phyloP scores from a whole-genome alignment of 2,888 invertebrate genomes.

The Meteorus colon region DNA sequence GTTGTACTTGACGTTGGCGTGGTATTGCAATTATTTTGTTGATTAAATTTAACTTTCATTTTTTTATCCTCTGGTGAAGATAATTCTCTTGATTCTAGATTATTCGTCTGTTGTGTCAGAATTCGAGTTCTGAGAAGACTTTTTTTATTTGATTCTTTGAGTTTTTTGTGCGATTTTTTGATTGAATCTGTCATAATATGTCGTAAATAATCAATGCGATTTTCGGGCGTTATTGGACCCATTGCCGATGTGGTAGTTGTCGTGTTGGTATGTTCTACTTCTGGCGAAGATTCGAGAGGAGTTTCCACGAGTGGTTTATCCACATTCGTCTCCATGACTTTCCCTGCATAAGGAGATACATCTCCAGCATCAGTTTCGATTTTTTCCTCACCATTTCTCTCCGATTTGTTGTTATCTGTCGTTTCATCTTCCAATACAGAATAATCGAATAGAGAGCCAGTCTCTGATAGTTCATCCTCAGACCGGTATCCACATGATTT shows the following conservation, averaged over 20 bases:
- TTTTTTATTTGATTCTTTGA: conserved; percentile 62
- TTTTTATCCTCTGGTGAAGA: neutral
- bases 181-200: conserved; percentile 62
- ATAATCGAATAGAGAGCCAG: conserved; percentile 56
- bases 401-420: conserved; percentile 20
- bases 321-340: neutral
- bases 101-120: conserved; percentile 13
- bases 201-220: conserved; percentile 58
- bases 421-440: conserved; percentile 24
- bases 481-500: conserved; percentile 48
- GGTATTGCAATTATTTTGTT: conserved; percentile 9
- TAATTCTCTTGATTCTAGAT: conserved; percentile 19
- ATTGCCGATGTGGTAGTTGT: neutral
- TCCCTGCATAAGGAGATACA: neutral
- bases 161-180: conserved; percentile 66
- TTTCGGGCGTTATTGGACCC: conserved; percentile 61
- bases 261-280: neutral
- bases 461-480: conserved; percentile 58
- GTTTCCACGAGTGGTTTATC: neutral
- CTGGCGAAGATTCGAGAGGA: neutral
- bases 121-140: conserved; percentile 55
- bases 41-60: neutral
- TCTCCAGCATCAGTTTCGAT: neutral
- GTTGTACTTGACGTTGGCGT: neutral
- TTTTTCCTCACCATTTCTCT: conserved; percentile 38